phyloP scores from a whole-genome alignment of 2,113 vertebrate genomes.

The Pantherophis guttatus region DNA sequence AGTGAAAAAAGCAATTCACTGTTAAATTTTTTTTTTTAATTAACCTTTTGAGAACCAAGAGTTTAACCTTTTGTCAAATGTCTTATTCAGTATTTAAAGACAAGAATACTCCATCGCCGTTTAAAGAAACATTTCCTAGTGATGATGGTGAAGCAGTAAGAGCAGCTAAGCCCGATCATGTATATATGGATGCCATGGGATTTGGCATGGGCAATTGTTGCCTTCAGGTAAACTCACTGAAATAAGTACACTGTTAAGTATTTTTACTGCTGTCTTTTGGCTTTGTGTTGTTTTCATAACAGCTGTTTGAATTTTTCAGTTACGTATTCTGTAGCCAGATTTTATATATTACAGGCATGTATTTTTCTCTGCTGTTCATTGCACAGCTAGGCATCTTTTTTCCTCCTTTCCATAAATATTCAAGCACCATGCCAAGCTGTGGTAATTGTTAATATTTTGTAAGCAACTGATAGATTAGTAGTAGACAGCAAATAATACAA shows the following conservation, averaged over 20 bases:
- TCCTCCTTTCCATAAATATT: not conserved
- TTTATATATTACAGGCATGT: not conserved
- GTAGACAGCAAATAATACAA: not conserved
- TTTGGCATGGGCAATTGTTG: constrained; percentile 99
- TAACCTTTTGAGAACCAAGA: not conserved
- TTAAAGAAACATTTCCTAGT: constrained; percentile 85
- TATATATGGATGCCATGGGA: constrained; percentile 99
- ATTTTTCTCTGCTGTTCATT: not conserved
- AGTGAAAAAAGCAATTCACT: constrained; percentile 55
- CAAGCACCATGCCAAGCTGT: not conserved
- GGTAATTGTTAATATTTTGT: not conserved
- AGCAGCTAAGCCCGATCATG: constrained; percentile 84
- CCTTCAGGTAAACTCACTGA: constrained; percentile 82
- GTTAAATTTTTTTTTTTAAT: not conserved
- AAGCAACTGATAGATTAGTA: not conserved
- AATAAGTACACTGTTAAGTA: not conserved
- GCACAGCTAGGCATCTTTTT: too few species aligned
- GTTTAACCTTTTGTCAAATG: constrained; percentile 32
- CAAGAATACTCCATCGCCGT: constrained; percentile 84
- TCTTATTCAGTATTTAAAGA: constrained; percentile 88
- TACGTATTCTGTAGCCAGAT: not conserved
- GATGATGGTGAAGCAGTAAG: constrained; percentile 84
- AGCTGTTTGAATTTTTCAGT: not conserved
- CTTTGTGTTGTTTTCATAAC: not conserved
- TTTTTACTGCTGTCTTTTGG: not conserved